Conservation (phyloP, 2,797 vertebrate species). For the Leptodactylus fallax region DNA sequence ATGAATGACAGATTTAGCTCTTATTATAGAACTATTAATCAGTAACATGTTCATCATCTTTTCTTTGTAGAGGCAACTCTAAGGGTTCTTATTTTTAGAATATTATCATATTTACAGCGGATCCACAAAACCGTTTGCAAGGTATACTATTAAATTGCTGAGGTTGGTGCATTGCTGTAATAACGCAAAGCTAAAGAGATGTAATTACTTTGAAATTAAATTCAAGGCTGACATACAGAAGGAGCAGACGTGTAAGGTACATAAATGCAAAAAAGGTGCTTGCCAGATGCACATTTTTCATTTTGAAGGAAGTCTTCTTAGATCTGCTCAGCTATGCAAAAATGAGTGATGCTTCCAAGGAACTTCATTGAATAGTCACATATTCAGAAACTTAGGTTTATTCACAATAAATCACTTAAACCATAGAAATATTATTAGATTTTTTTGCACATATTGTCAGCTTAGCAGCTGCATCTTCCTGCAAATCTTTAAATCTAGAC, state of each 20-base stretch:
- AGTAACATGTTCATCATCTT: background rate
- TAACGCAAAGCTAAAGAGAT: slow-evolving; percentile 31
- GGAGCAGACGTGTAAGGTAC: slow-evolving; percentile 3
- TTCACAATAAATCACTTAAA: slow-evolving; percentile 64
- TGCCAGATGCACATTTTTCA: slow-evolving; percentile 47
- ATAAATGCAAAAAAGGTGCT: slow-evolving; percentile 49
- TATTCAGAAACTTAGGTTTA: slow-evolving; percentile 56
- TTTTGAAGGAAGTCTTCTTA: slow-evolving; percentile 26
- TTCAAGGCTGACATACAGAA: slow-evolving; percentile 26
- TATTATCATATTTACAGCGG: background rate
- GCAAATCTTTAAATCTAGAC: slow-evolving; percentile 7
- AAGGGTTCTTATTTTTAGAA: slow-evolving; percentile 4
- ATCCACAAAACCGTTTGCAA: background rate
- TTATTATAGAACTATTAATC: background rate
- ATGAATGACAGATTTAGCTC: background rate
- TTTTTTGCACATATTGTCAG: slow-evolving; percentile 44
- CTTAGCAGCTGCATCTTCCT: slow-evolving; percentile 31
- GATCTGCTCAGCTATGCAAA: slow-evolving; percentile 44
- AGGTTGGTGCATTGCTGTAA: slow-evolving; percentile 20
- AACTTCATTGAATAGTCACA: slow-evolving; percentile 41
- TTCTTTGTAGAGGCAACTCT: background rate
- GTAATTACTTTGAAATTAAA: slow-evolving; percentile 38
- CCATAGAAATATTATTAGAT: slow-evolving; percentile 65
- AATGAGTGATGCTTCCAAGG: slow-evolving; percentile 24
- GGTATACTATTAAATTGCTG: slow-evolving; percentile 2